Base-by-base conservation (phyloP, 2,888 invertebrate species). In the Emmelina monodactyla region DNA sequence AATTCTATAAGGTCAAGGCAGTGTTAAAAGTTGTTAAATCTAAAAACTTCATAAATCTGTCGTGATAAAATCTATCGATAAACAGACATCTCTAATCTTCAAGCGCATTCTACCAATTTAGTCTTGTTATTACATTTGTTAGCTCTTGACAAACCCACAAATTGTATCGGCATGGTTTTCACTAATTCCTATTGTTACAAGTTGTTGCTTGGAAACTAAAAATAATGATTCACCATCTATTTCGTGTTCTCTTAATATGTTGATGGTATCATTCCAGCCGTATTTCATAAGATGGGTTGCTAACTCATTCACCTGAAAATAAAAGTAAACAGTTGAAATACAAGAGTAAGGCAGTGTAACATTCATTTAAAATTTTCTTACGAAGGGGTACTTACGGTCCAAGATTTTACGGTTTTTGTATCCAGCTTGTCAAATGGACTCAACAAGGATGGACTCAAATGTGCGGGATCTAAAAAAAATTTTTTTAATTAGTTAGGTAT, bases 321-420 rank as follows among this genome's bases (percentile, higher is more conserved):
- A 31, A 41, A 33, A 33, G 37, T 28, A 32, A 16, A 19, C 19
- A 19, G 9, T 19, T 19, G 19, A 19, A 9, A n/a, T n/a, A n/a
- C n/a, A n/a, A n/a, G n/a, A n/a, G n/a, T n/a, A n/a, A n/a, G n/a
- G n/a, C n/a, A n/a, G n/a, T n/a, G n/a, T n/a, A n/a, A n/a, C n/a
- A n/a, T n/a, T n/a, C n/a, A n/a, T n/a, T n/a, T n/a, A n/a, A n/a
- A n/a, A n/a, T n/a, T n/a, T n/a, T n/a, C n/a, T n/a, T n/a, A n/a
- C n/a, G n/a, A n/a, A n/a, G n/a, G n/a, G n/a, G n/a, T 25, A 45
- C 66, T 56, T 50, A 76, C 76, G 58, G 69, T 67, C 76, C 76
- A 76, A 4, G 59, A 46, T 38, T 68, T 66, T 0, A 76, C 58
- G 1, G 52, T 49, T 2, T 37, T 2, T 55, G 51, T 16, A 47